Conservation (phyloP, 1,140 invertebrate species). For the Euwallacea similis region DNA sequence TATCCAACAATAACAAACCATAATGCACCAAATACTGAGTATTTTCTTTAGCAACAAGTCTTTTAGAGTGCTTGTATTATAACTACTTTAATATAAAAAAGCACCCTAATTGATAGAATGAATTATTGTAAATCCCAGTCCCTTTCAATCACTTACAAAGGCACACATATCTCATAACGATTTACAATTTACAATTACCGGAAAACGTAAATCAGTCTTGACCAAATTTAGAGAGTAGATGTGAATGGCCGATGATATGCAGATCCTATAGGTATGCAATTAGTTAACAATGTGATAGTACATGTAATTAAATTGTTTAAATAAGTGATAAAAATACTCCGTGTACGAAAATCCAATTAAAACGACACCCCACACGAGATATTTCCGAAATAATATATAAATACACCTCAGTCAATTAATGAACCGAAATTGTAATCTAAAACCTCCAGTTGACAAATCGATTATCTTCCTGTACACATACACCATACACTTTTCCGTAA, state of each 20-base stretch:
- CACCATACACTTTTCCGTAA: constrained; percentile 42
- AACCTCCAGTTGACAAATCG: constrained; percentile 55
- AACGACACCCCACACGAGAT: constrained; percentile 48
- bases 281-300: background rate
- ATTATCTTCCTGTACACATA: constrained; percentile 51
- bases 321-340: no score
- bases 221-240: constrained; percentile 30
- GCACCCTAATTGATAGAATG: no score
- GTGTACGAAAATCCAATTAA: constrained; percentile 33
- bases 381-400: constrained; percentile 35
- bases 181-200: constrained; percentile 40
- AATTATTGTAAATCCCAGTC: no score
- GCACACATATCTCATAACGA: constrained; percentile 35
- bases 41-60: background rate
- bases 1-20: constrained; percentile 17
- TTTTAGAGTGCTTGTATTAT: background rate
- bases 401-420: constrained; percentile 51
- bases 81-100: no score
- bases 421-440: constrained; percentile 54
- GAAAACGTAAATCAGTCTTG: constrained; percentile 40
- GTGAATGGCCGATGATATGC: constrained; percentile 35
- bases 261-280: constrained; percentile 1
- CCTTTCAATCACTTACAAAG: background rate
- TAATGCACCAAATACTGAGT: no score
- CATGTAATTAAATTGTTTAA: no score